These are phyloP conservation scores for Heterotilapia buettikoferi DNA, from an alignment of 2,113 vertebrate genomes.

Conservation along the genomic window DNA sequence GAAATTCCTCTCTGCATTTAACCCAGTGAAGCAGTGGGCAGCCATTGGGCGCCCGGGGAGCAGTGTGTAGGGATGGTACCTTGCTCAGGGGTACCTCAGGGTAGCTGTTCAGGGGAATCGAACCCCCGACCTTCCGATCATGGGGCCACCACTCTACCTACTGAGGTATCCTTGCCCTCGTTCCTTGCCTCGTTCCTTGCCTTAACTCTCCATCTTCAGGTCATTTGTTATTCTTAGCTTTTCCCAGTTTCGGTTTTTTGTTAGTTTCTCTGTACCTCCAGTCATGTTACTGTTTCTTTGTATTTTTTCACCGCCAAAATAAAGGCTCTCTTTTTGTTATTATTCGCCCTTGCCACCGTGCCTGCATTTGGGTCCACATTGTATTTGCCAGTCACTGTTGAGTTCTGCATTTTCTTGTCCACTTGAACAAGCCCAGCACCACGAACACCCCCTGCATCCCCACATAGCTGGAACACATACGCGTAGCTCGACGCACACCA, in stretches of 20 bases:
- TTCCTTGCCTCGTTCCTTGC: not conserved
- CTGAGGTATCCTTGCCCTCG: not conserved
- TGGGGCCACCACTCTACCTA: not conserved
- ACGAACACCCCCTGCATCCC: not conserved
- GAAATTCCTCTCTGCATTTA: not conserved
- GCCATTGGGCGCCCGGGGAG: rapidly evolving
- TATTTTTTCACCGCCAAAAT: not conserved
- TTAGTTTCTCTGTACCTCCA: not conserved
- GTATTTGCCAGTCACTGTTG: not conserved
- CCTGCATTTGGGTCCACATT: not conserved
- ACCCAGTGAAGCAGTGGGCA: not conserved
- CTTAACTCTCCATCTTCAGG: not conserved
- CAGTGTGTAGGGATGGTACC: rapidly evolving
- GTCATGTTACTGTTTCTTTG: not conserved
- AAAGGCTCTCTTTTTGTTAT: not conserved
- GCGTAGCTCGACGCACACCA: not conserved
- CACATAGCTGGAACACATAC: not conserved
- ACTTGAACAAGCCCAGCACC: not conserved
- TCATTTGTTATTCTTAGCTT: not conserved
- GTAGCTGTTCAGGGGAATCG: not conserved
- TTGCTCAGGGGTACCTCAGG: not conserved
- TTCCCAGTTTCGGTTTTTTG: not conserved
- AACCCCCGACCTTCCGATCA: rapidly evolving
- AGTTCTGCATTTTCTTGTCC: not conserved
- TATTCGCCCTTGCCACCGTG: not conserved